Conservation (phyloP, 2,113 vertebrate species). For the Emydura subglobosa region DNA sequence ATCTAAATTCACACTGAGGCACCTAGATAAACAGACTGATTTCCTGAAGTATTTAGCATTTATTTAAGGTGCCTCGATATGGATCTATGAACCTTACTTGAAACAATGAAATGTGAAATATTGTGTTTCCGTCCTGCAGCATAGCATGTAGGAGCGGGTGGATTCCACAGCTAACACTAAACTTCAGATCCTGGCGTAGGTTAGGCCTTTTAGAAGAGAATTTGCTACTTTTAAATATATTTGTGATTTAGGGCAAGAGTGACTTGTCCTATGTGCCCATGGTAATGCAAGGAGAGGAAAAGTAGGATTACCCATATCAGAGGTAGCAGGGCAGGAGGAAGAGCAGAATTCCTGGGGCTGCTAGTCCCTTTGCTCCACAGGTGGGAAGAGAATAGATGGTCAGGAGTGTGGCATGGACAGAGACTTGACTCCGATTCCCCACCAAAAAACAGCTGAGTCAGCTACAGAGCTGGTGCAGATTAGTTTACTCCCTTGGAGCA, state of each 20-base stretch:
- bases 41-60: neutral
- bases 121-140: neutral
- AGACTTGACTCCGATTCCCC: neutral
- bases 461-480: neutral
- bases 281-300: neutral
- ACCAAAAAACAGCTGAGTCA: neutral
- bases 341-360: neutral
- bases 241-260: neutral
- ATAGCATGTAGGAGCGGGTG: neutral
- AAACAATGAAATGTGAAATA: neutral
- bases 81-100: neutral
- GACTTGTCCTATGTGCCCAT: too few species aligned
- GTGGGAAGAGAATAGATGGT: too few species aligned
- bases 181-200: neutral
- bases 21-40: neutral
- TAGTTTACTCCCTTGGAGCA: neutral
- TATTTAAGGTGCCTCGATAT: neutral
- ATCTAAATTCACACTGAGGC: neutral
- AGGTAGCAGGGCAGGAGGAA: neutral
- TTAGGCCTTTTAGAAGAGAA: neutral
- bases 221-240: neutral
- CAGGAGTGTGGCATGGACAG: neutral
- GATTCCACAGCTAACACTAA: neutral
- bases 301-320: neutral
- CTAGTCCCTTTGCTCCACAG: neutral